Evolutionary conservation across 2,797 vertebrate genomes (phyloP).

Genomic region (Leptatherina wallacei): DNA sequence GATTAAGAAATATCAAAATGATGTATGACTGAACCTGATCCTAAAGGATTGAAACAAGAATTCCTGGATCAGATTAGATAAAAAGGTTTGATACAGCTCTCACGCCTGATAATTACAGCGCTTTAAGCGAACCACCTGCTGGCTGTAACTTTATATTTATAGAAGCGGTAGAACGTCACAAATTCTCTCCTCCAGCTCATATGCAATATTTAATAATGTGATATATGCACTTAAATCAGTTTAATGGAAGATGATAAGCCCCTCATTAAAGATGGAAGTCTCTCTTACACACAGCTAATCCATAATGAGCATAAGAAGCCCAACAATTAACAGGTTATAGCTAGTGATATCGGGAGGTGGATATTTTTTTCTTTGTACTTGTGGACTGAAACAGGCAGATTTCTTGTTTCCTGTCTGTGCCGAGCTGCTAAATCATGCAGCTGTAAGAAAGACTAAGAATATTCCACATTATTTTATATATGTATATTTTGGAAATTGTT

Average conservation of each 20-base stretch:
- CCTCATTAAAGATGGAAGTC: conserved; percentile 87
- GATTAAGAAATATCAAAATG: not conserved
- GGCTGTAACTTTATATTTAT: conserved; percentile 15
- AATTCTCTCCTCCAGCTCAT: conserved; percentile 70
- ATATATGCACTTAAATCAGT: conserved; percentile 84
- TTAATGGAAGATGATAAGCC: conserved; percentile 95
- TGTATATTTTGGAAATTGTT: not conserved
- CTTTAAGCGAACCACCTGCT: conserved; percentile 7
- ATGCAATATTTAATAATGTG: conserved; percentile 71
- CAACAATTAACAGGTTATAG: not conserved
- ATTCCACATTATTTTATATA: not conserved
- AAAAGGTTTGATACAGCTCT: not conserved
- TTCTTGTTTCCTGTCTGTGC: not conserved
- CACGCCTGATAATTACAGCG: not conserved
- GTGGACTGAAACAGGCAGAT: not conserved
- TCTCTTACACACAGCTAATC: conserved; percentile 62
- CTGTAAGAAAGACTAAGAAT: not conserved
- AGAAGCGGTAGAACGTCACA: conserved; percentile 58
- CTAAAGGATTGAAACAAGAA: not conserved
- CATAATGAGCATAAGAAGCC: conserved; percentile 47
- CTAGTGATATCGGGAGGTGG: not conserved
- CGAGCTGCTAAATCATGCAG: not conserved
- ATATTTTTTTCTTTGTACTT: not conserved
- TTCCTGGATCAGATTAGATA: not conserved
- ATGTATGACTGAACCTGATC: not conserved